Evolutionary conservation across 2,888 invertebrate species (phyloP).

Genomic region (Branchipolynoe longqiensis): DNA sequence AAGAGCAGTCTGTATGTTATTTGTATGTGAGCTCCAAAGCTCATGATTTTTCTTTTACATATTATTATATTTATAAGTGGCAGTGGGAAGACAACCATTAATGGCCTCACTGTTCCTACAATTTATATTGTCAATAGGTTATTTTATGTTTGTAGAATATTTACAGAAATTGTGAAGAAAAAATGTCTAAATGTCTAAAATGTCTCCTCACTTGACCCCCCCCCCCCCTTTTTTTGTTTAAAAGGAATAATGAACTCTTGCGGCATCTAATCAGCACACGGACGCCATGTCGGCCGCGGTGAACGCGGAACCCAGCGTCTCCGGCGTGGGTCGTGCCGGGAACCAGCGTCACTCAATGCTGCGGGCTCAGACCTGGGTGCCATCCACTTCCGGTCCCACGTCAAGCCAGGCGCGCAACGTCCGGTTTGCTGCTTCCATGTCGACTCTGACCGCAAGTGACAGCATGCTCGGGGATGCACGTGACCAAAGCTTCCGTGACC

Average conservation of each 20-base stretch:
- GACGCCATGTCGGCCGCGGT: background rate
- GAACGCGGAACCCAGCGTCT: background rate
- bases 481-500: background rate
- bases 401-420: background rate
- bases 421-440: conserved; percentile 13
- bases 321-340: background rate
- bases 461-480: background rate
- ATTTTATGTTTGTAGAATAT: no score
- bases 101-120: no score
- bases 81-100: no score
- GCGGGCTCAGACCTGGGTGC: background rate
- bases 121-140: no score
- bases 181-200: background rate
- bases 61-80: no score
- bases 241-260: background rate
- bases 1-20: no score
- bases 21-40: no score
- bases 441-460: background rate
- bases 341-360: background rate
- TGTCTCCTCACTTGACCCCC: background rate
- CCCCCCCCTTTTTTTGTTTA: background rate
- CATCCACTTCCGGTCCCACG: background rate
- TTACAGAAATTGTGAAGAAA: background rate
- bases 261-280: background rate
- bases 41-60: no score